Conservation (phyloP, 2,888 invertebrate species). For the Drosophila eohydei region DNA sequence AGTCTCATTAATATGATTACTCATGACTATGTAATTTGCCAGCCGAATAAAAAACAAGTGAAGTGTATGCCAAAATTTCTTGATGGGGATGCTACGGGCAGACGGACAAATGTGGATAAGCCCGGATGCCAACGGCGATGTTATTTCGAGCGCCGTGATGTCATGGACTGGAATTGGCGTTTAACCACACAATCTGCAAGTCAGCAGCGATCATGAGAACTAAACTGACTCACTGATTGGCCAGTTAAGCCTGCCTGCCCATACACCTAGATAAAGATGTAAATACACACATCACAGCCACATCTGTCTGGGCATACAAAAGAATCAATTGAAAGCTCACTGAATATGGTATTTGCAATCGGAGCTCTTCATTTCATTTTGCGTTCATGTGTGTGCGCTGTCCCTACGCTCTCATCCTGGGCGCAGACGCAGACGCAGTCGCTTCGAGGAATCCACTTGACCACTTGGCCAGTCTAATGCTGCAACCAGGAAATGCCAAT, state of each 20-base stretch:
- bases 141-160: constrained; percentile 66
- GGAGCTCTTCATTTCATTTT: constrained; percentile 5
- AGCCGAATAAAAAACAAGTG: constrained; percentile 37
- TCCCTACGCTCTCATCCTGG: constrained; percentile 54
- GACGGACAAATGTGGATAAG: constrained; percentile 54
- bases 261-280: constrained; percentile 33
- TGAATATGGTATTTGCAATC: constrained; percentile 35
- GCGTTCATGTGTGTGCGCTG: not conserved
- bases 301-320: constrained; percentile 4
- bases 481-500: constrained; percentile 81
- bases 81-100: constrained; percentile 52
- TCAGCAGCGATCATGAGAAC: constrained; percentile 66
- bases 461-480: constrained; percentile 74
- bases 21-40: constrained; percentile 79
- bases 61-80: constrained; percentile 60
- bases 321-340: constrained; percentile 33
- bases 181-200: constrained; percentile 63
- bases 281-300: constrained; percentile 5
- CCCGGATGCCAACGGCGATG: constrained; percentile 56
- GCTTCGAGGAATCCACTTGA: constrained; percentile 79
- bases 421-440: constrained; percentile 32
- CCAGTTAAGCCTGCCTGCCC: constrained; percentile 22
- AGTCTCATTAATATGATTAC: constrained; percentile 79
- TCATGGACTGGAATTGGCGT: constrained; percentile 56
- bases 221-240: constrained; percentile 65